These are phyloP conservation scores for Ochotona princeps DNA, from an alignment of 2,113 vertebrate species.

Conservation along the genomic window DNA sequence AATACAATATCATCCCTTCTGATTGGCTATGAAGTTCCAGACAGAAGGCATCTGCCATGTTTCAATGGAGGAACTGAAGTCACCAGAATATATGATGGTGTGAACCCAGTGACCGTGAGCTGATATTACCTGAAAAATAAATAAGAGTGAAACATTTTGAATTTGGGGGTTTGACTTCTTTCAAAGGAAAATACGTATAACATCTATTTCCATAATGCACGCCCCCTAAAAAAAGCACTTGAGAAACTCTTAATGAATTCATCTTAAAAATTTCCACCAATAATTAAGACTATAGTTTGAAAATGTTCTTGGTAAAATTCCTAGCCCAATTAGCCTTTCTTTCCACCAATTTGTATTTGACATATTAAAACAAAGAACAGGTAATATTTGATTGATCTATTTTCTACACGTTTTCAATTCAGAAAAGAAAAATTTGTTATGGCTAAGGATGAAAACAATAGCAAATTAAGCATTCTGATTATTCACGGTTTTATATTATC, in stretches of 20 bases:
- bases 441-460: conserved; percentile 48
- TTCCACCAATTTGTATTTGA: neutral
- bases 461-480: conserved; percentile 56
- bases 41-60: conserved; percentile 76
- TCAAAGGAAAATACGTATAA: neutral
- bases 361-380: neutral
- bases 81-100: conserved; percentile 57
- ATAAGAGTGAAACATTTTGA: conserved; percentile 10
- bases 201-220: neutral
- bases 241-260: neutral
- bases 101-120: neutral
- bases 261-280: neutral
- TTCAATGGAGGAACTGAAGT: conserved; percentile 74
- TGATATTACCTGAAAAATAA: neutral
- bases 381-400: conserved; percentile 36
- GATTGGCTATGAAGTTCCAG: conserved; percentile 85
- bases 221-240: neutral
- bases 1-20: conserved; percentile 86
- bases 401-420: conserved; percentile 31
- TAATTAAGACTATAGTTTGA: neutral
- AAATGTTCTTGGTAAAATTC: conserved; percentile 8
- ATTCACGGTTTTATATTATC: conserved; percentile 56
- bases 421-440: conserved; percentile 40
- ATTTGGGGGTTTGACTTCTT: neutral
- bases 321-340: conserved; percentile 24